phyloP scores from a whole-genome alignment of 1,140 invertebrate genomes.

The Nasonia longicornis region DNA sequence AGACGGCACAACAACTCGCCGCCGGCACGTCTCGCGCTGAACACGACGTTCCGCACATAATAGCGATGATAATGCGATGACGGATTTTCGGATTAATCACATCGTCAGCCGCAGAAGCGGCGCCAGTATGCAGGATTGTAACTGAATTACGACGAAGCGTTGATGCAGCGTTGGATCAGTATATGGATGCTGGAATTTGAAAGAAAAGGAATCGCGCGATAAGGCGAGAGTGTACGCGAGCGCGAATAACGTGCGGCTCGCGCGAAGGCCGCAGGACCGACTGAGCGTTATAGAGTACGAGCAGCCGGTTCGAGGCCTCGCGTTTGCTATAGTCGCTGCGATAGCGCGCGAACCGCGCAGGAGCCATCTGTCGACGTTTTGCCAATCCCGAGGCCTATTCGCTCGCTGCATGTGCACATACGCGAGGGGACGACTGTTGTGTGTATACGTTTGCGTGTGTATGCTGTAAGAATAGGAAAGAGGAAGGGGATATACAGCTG shows the following conservation, averaged over 20 bases:
- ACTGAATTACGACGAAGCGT: too few relatives aligned
- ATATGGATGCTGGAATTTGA: too few relatives aligned
- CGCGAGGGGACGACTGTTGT: not conserved
- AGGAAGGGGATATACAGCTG: too few relatives aligned
- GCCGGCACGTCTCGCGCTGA: too few relatives aligned
- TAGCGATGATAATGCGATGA: too few relatives aligned
- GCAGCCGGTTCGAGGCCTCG: not conserved
- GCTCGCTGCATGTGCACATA: not conserved
- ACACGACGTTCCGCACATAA: too few relatives aligned
- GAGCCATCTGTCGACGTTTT: slow-evolving; percentile 45
- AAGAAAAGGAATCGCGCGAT: too few relatives aligned
- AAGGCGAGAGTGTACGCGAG: too few relatives aligned
- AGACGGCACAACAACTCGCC: not conserved
- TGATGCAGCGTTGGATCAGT: too few relatives aligned
- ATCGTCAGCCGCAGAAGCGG: not conserved
- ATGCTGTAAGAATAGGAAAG: not conserved
- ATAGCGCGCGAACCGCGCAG: slow-evolving; percentile 19
- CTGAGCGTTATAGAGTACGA: not conserved
- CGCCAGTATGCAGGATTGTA: too few relatives aligned
- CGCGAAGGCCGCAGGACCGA: not conserved
- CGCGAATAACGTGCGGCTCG: not conserved
- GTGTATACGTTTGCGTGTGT: not conserved
- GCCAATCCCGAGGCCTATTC: slow-evolving; percentile 18
- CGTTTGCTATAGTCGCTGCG: not conserved
- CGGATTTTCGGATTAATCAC: not conserved